phyloP scores from a whole-genome alignment of 2,888 invertebrate species.

The Drosophila eohydei region DNA sequence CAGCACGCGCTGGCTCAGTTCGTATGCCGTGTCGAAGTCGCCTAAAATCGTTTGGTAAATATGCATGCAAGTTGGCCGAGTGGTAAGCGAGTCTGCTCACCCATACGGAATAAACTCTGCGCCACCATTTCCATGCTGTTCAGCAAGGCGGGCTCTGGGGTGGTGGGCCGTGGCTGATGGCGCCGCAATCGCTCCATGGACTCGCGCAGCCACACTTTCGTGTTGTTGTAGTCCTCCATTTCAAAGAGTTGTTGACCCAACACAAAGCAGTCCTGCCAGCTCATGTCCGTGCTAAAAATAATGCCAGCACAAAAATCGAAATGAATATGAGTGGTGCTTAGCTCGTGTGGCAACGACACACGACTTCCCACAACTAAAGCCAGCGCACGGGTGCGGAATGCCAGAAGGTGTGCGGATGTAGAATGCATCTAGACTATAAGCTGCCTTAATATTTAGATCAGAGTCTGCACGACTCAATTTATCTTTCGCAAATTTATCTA shows the following conservation, averaged over 20 bases:
- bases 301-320: constrained; percentile 52
- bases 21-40: constrained; percentile 73
- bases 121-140: constrained; percentile 79
- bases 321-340: constrained; percentile 52
- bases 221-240: constrained; percentile 95
- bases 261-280: constrained; percentile 97
- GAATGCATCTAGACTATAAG: neutral
- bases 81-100: constrained; percentile 56
- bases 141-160: constrained; percentile 56
- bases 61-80: constrained; percentile 35
- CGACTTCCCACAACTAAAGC: constrained; percentile 21
- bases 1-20: constrained; percentile 73
- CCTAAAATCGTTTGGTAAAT: constrained; percentile 58
- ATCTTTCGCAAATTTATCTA: neutral
- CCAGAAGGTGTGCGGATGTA: neutral
- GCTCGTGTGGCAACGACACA: constrained; percentile 17
- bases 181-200: constrained; percentile 90
- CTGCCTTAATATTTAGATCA: neutral
- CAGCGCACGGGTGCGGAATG: constrained; percentile 1
- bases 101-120: constrained; percentile 75
- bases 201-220: constrained; percentile 97
- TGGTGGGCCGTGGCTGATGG: constrained; percentile 86
- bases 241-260: constrained; percentile 96
- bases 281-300: constrained; percentile 87
- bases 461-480: neutral